These are phyloP conservation scores for Ditylenchus weischeri DNA, from an alignment of 2,888 invertebrate genomes.

Conservation along the genomic window DNA sequence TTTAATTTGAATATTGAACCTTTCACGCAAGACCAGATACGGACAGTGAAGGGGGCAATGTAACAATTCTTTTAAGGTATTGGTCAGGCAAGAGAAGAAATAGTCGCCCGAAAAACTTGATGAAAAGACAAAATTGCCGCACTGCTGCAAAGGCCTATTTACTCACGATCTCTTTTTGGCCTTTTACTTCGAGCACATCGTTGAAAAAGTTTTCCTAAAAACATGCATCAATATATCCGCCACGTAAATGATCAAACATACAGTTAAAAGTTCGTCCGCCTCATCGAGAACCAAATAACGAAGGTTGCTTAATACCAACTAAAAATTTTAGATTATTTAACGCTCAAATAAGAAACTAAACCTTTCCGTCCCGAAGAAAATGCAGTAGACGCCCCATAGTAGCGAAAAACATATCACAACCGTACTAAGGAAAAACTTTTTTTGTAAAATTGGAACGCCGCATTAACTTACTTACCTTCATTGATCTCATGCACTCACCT, in stretches of 20 bases:
- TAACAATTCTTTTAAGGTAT: no score
- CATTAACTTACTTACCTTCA: no score
- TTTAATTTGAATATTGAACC: no score
- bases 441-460: no score
- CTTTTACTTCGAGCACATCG: background rate
- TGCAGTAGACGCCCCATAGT: background rate
- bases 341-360: background rate
- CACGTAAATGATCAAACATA: background rate
- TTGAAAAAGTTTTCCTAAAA: background rate
- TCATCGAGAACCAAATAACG: conserved; percentile 24
- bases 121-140: background rate
- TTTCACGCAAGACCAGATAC: no score
- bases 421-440: background rate
- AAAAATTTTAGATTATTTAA: background rate
- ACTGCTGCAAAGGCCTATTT: background rate
- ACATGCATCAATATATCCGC: background rate
- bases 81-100: no score
- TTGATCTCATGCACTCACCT: no score
- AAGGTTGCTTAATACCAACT: conserved; percentile 18
- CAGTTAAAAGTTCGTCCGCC: conserved; percentile 23
- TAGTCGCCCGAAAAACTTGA: no score
- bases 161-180: background rate
- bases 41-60: no score
- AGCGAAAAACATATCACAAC: background rate
- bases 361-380: conserved; percentile 3